phyloP scores from a whole-genome alignment of 2,888 invertebrate species.

The Macrophya annulata region DNA sequence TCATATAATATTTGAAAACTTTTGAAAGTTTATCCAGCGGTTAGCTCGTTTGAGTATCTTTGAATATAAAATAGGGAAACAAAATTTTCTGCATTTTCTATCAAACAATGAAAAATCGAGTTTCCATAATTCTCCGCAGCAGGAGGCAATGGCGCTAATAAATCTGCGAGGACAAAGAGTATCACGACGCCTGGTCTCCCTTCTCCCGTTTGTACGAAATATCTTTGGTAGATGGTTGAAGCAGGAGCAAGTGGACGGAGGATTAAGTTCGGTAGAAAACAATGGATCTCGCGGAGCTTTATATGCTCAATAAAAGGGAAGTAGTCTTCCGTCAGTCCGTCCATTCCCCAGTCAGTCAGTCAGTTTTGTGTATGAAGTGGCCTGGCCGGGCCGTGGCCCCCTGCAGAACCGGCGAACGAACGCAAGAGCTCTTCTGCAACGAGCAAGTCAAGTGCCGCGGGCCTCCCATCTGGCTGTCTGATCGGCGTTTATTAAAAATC shows the following conservation, averaged over 20 bases:
- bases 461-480: conserved; percentile 76
- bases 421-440: conserved; percentile 59
- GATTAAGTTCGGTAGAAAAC: conserved; percentile 78
- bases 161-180: conserved; percentile 38
- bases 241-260: conserved; percentile 58
- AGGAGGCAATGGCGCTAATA: background rate
- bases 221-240: conserved; percentile 37
- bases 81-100: background rate
- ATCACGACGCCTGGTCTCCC: conserved; percentile 57
- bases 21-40: too few relatives aligned
- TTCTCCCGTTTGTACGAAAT: conserved; percentile 49
- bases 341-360: conserved; percentile 67
- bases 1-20: background rate
- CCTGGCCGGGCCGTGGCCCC: conserved; percentile 64
- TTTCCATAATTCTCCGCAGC: background rate
- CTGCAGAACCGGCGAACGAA: conserved; percentile 51
- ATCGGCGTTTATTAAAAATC: conserved; percentile 78
- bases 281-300: conserved; percentile 73
- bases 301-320: conserved; percentile 71
- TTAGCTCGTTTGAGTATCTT: too few relatives aligned
- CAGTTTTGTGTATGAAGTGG: conserved; percentile 75
- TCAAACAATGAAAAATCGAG: background rate
- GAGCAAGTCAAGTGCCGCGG: conserved; percentile 74
- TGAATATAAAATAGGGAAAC: background rate
- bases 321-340: conserved; percentile 58